Evolutionary conservation across 2,797 vertebrate species (phyloP).

Genomic region (Pangasius krempfi): DNA sequence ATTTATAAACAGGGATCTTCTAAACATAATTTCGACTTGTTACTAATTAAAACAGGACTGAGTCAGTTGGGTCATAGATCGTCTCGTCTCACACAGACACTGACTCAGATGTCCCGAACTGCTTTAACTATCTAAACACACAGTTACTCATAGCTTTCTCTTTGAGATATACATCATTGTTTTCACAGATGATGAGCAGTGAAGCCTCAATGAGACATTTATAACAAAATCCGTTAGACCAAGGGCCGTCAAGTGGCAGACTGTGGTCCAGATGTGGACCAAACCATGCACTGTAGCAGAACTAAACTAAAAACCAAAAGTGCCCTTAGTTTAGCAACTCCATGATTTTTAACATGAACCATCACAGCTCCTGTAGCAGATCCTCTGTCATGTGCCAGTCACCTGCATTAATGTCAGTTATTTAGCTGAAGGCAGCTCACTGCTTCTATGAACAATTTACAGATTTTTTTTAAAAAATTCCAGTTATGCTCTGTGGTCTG

Average conservation of each 20-base stretch:
- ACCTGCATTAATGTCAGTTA: background rate
- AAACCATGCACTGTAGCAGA: background rate
- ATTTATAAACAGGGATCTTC: slow-evolving; percentile 3
- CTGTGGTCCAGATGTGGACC: background rate
- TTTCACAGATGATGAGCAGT: background rate
- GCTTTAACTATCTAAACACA: background rate
- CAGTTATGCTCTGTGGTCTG: too few species aligned
- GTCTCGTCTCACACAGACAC: background rate
- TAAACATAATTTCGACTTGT: background rate
- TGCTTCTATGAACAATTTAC: too few species aligned
- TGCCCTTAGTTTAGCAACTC: background rate
- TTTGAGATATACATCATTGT: background rate
- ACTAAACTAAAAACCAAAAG: background rate
- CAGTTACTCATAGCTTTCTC: background rate
- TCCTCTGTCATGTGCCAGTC: background rate
- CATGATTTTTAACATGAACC: too few species aligned
- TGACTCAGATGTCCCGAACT: slow-evolving; percentile 4
- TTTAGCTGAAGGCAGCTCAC: background rate
- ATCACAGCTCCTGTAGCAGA: background rate
- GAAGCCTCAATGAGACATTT: background rate
- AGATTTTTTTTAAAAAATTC: background rate
- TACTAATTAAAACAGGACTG: background rate
- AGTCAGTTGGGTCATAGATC: slow-evolving; percentile 1
- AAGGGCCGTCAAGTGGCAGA: background rate
- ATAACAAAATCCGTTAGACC: background rate